Percentiles rank a stretch among this genome's conserved stretches.
phyloP scores from a whole-genome alignment of 2,888 invertebrate species.

The Torymus texanus region DNA sequence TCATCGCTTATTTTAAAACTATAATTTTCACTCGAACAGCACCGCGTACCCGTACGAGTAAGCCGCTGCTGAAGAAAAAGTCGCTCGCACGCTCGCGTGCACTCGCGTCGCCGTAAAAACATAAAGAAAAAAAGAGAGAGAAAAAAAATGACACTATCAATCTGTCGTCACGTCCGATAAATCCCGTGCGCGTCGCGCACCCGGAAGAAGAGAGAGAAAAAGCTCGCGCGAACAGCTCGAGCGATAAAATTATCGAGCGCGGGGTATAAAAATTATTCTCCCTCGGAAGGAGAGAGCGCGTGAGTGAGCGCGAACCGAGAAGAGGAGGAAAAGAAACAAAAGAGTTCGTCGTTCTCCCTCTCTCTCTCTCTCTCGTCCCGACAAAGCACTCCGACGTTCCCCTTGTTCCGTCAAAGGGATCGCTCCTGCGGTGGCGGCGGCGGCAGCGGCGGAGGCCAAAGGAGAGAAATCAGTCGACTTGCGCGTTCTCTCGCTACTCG shows the following conservation, averaged over 20 bases:
- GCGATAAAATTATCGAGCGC: slow-evolving; percentile 38
- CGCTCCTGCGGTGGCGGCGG: no score
- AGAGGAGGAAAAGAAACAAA: background rate
- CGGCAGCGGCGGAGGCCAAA: background rate
- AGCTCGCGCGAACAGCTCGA: background rate
- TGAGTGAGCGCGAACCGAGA: background rate
- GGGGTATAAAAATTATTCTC: slow-evolving; percentile 41
- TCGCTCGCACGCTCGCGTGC: no score
- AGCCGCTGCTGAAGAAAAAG: no score
- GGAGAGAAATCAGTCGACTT: slow-evolving; percentile 46
- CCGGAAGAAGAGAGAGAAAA: slow-evolving; percentile 7
- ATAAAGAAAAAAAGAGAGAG: slow-evolving; percentile 23
- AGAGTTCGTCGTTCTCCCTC: background rate
- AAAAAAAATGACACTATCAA: slow-evolving; percentile 48
- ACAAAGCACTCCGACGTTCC: slow-evolving; percentile 30
- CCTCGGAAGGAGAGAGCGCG: background rate
- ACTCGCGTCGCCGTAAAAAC: background rate
- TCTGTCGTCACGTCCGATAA: slow-evolving; percentile 50
- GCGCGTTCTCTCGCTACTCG: no score
- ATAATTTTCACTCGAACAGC: no score
- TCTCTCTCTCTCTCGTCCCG: background rate
- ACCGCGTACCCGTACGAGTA: no score
- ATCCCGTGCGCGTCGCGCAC: background rate
- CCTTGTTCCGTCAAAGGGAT: slow-evolving; percentile 36
- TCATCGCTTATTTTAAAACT: no score